phyloP scores from a whole-genome alignment of 1,140 invertebrate species.

The Philotrypesis tridentata region DNA sequence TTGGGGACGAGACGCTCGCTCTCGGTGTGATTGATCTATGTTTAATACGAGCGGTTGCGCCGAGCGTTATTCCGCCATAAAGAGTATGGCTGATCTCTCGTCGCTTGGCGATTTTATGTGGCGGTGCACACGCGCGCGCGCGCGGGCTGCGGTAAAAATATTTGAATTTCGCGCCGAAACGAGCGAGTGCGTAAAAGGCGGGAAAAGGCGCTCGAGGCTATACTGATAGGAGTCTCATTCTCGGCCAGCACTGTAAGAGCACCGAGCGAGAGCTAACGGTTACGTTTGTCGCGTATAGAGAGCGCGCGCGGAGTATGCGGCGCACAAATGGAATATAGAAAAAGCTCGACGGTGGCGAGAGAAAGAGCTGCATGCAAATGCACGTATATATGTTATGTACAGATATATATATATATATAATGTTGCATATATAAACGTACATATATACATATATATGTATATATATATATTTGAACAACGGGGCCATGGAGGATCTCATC shows the following conservation, averaged over 20 bases:
- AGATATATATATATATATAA: too few relatives aligned
- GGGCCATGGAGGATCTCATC: background rate
- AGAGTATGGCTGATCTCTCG: background rate
- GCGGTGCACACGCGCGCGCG: background rate
- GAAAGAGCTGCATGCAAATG: too few relatives aligned
- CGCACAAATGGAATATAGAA: background rate
- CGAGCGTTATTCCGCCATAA: background rate
- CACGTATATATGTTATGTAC: too few relatives aligned
- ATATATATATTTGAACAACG: too few relatives aligned
- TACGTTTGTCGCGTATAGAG: constrained; percentile 26
- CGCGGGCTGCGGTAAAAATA: too few relatives aligned
- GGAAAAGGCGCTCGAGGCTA: background rate
- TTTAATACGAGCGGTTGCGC: background rate
- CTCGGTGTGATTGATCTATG: background rate
- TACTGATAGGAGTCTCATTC: too few relatives aligned
- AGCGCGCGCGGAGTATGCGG: too few relatives aligned
- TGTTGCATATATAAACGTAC: too few relatives aligned
- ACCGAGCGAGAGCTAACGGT: too few relatives aligned
- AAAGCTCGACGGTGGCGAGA: background rate
- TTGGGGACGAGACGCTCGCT: background rate
- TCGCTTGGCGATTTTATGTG: background rate
- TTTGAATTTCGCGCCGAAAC: background rate
- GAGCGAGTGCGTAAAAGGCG: background rate
- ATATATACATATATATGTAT: too few relatives aligned
- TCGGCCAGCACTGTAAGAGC: too few relatives aligned